Evolutionary conservation across 2,888 invertebrate genomes (phyloP), one percentile per base, ranked within the genome.

Genomic region (Torymus aiolomorphi): DNA sequence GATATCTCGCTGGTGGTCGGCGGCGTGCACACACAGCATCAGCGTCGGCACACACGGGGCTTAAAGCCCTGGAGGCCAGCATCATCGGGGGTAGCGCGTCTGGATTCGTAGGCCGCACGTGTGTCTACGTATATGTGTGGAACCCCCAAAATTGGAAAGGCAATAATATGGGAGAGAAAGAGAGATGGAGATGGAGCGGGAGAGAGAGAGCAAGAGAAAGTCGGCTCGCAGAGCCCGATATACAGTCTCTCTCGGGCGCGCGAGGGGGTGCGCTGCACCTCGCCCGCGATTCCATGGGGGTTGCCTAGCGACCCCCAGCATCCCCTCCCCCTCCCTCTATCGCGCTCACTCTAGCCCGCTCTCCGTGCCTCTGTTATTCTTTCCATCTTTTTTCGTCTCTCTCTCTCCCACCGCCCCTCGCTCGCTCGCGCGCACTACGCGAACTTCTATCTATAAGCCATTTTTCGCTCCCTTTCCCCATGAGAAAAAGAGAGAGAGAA

Each of bases 61-160:
- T 71, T 67, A 62, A 62, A 75, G 57, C 62, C 52, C 80, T 66
- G 79, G 76, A 75, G 80, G 63, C 75, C 80, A 69, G 76, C 57
- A 51, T 63, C 20, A 42, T 74, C 73, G 59, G 73, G 67, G 62
- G 16, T 16, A 42, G 49, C 12, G 62, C n/a, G 61, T 51, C 10
- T 61, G 56, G 49, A 16, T 24, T 10, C 24, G 24, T 24, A 61
- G 8, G 42, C 42, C 42, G 4, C 24, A 67, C 13, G 24, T 49
- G 42, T 20, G 57, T 42, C 0, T 13, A 18, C n/a, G 49, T 24
- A 74, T 74, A 69, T 76, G 72, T 62, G 70, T 82, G 83, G 84
- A 84, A 86, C 83, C 85, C 85, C 86, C 87, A 84, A 87, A 88
- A 88, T 88, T 87, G 87, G 87, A 87, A 88, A 88, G 86, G 88